Conservation (phyloP, 2,797 vertebrate genomes). For the Cyclura pinguis region DNA sequence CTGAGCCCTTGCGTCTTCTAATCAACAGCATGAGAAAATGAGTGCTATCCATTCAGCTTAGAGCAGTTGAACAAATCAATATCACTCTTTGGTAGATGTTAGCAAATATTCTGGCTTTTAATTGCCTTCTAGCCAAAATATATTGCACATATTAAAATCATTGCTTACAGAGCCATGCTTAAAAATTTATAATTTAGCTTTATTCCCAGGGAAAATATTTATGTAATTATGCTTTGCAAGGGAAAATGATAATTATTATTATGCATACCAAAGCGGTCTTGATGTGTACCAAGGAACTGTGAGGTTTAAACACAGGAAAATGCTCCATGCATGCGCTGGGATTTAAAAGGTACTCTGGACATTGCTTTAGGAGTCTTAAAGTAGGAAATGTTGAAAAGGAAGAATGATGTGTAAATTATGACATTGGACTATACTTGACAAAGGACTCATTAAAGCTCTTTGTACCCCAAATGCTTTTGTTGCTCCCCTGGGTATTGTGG, state of each 20-base stretch:
- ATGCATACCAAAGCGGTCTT: constrained; percentile 21
- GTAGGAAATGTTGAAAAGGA: neutral
- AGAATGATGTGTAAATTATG: neutral
- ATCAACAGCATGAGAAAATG: constrained; percentile 53
- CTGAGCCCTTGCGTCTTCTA: constrained; percentile 52
- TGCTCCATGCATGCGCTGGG: neutral
- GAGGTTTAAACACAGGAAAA: constrained; percentile 13
- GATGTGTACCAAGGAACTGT: constrained; percentile 31
- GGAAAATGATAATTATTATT: constrained; percentile 30
- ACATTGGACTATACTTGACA: neutral
- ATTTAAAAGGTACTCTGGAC: neutral
- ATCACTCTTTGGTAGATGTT: constrained; percentile 35
- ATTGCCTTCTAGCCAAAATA: constrained; percentile 56
- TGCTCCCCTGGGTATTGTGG: neutral
- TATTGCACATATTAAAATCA: constrained; percentile 65
- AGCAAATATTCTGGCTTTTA: constrained; percentile 50
- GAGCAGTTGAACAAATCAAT: constrained; percentile 60
- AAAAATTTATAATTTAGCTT: constrained; percentile 51
- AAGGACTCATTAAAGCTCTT: neutral
- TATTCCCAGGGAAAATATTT: constrained; percentile 55
- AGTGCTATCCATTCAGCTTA: constrained; percentile 57
- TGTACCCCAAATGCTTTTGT: neutral
- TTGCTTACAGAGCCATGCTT: constrained; percentile 62
- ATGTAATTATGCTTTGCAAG: constrained; percentile 39
- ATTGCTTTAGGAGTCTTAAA: constrained; percentile 9